A percentile compares a stretch with the other conserved stretches of the same genome.
Conservation (phyloP, 2,888 invertebrate genomes). For the Caradrina clavipalpis region DNA sequence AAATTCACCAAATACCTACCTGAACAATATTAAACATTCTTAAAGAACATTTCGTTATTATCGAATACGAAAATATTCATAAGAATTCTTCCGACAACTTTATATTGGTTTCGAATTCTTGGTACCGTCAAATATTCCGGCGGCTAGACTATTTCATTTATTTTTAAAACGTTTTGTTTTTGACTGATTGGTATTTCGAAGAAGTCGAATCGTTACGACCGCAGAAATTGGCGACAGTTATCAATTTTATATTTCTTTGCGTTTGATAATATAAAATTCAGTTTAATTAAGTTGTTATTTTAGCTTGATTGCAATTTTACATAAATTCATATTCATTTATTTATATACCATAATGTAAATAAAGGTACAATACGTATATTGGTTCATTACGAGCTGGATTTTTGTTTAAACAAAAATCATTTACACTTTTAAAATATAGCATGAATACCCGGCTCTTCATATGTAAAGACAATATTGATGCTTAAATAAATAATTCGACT, state of each 20-base stretch:
- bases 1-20: slow-evolving; percentile 36
- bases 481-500: too few species aligned
- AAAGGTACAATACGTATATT: not conserved
- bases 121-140: slow-evolving; percentile 26
- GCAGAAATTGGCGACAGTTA: not conserved
- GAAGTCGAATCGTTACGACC: not conserved
- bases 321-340: too few species aligned
- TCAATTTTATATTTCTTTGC: slow-evolving; percentile 8
- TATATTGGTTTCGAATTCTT: slow-evolving; percentile 46
- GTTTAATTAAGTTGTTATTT: slow-evolving; percentile 5
- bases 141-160: not conserved
- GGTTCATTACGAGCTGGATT: too few species aligned
- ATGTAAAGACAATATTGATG: too few species aligned
- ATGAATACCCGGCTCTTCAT: too few species aligned
- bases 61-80: slow-evolving; percentile 47
- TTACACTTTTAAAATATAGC: too few species aligned
- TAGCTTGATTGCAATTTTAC: slow-evolving; percentile 14
- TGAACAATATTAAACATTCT: slow-evolving; percentile 46
- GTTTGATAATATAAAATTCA: slow-evolving; percentile 3
- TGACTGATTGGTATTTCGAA: not conserved
- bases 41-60: slow-evolving; percentile 47
- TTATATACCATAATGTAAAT: too few species aligned
- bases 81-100: slow-evolving; percentile 40
- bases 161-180: not conserved
- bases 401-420: too few species aligned